These are phyloP conservation scores for Oreochromis grahami DNA, from an alignment of 2,797 vertebrate species.

Conservation along the genomic window DNA sequence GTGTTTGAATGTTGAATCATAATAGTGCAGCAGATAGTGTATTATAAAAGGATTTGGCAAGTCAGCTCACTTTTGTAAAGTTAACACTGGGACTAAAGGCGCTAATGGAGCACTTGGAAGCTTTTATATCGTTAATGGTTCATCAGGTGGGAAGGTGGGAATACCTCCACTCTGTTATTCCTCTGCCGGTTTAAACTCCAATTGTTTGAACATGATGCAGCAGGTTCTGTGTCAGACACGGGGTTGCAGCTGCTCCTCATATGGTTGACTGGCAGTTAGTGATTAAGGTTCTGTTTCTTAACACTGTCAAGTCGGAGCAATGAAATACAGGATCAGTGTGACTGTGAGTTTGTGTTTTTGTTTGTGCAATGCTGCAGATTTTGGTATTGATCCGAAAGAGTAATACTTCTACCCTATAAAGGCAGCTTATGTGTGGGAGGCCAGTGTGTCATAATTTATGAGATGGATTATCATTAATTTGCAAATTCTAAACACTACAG, in stretches of 20 bases:
- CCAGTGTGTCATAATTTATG: not conserved
- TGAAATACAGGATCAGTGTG: not conserved
- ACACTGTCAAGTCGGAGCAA: not conserved
- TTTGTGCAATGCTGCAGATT: not conserved
- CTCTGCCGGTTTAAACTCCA: not conserved
- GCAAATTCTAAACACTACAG: not conserved
- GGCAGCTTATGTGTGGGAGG: not conserved
- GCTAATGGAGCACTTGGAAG: conserved; percentile 7
- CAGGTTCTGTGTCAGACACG: not conserved
- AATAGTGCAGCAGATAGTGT: not conserved
- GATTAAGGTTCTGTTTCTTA: not conserved
- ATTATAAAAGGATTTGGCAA: conserved; percentile 14
- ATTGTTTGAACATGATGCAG: not conserved
- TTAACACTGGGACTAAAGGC: not conserved
- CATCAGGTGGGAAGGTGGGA: not conserved
- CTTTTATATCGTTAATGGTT: not conserved
- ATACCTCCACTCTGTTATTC: not conserved
- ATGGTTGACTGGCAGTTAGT: not conserved
- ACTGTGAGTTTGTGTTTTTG: not conserved
- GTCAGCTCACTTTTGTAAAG: not conserved
- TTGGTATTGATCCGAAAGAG: not conserved
- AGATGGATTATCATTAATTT: not conserved
- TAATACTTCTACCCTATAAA: not conserved
- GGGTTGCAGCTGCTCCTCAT: not conserved
- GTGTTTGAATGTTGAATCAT: conserved; percentile 6